phyloP scores from a whole-genome alignment of 2,113 vertebrate genomes.

The Redunca redunca region DNA sequence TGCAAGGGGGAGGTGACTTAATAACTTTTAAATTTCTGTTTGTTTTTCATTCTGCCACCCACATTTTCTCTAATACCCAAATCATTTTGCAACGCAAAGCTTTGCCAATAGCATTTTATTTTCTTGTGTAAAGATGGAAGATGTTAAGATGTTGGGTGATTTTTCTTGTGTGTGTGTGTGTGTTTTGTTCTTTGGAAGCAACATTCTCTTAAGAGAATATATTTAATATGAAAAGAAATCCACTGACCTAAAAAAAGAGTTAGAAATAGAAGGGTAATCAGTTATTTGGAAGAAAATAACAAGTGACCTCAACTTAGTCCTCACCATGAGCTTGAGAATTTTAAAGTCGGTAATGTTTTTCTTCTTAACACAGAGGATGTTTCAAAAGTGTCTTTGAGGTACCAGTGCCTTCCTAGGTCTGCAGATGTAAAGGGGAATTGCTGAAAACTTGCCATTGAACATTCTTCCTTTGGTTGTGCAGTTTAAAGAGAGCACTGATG shows the following conservation, averaged over 20 bases:
- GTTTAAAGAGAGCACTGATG: background rate
- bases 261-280: background rate
- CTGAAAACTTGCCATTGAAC: background rate
- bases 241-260: background rate
- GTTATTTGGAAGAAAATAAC: background rate
- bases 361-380: background rate
- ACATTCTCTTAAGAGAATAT: background rate
- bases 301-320: background rate
- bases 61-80: background rate
- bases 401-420: background rate
- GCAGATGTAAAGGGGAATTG: background rate
- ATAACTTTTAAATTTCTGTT: background rate
- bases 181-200: background rate
- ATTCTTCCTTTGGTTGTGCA: background rate
- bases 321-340: background rate
- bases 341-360: background rate
- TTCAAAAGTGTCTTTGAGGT: slow-evolving; percentile 3
- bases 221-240: background rate
- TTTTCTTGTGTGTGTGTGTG: background rate
- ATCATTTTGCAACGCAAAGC: background rate
- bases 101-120: background rate
- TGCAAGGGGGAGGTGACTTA: background rate
- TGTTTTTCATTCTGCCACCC: background rate
- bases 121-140: background rate
- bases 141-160: background rate